Evolutionary conservation across 2,113 vertebrate genomes (phyloP).

Genomic region (Orcinus orca): DNA sequence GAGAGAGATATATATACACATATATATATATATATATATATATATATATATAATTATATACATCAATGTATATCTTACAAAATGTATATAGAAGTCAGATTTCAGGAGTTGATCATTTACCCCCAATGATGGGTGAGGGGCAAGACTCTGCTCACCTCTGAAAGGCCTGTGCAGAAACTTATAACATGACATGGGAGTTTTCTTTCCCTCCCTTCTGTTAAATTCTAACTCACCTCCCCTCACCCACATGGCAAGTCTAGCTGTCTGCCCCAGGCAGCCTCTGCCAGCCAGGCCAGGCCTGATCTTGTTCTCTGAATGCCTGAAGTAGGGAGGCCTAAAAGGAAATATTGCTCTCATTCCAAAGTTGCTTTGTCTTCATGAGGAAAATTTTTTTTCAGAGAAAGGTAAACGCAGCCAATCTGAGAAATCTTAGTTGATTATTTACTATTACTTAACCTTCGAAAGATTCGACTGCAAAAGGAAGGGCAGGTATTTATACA

Average conservation of each 20-base stretch:
- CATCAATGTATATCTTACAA: neutral
- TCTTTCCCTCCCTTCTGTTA: constrained; percentile 61
- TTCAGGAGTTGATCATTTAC: neutral
- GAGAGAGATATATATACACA: no score
- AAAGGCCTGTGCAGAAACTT: constrained; percentile 61
- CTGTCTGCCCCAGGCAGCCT: constrained; percentile 62
- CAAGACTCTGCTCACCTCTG: constrained; percentile 20
- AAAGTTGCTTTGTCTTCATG: constrained; percentile 55
- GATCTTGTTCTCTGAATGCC: constrained; percentile 73
- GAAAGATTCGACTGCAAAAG: constrained; percentile 74
- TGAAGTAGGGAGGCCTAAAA: constrained; percentile 8
- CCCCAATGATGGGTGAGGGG: neutral
- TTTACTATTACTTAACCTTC: constrained; percentile 79
- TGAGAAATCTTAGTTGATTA: constrained; percentile 82
- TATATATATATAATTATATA: neutral
- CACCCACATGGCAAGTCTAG: constrained; percentile 53
- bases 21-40: neutral
- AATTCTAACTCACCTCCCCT: constrained; percentile 71
- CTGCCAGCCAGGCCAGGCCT: constrained; percentile 73
- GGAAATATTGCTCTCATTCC: constrained; percentile 54
- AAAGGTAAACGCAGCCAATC: constrained; percentile 75
- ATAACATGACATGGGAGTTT: constrained; percentile 35
- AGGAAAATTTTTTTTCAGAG: constrained; percentile 55
- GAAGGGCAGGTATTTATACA: constrained; percentile 42
- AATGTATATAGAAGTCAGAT: neutral